These are phyloP conservation scores for Rhingia campestris DNA, from an alignment of 2,888 invertebrate species.

Conservation along the genomic window DNA sequence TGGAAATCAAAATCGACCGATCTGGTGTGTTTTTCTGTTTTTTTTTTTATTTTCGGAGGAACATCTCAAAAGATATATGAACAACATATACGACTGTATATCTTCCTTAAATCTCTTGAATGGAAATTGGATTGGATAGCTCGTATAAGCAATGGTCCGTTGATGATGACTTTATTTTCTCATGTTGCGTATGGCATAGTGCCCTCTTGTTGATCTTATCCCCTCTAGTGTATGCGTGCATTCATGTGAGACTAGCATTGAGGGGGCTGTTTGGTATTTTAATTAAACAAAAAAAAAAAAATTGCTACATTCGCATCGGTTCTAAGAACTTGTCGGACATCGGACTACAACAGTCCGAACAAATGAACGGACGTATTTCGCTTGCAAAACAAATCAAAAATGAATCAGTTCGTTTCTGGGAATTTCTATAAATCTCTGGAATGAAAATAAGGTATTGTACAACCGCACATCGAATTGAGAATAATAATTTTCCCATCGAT, in stretches of 20 bases:
- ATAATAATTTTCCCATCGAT: conserved; percentile 58
- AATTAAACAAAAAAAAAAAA: conserved; percentile 55
- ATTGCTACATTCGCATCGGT: conserved; percentile 32
- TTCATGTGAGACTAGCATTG: neutral
- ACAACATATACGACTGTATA: neutral
- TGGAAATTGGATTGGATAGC: conserved; percentile 24
- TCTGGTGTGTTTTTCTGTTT: neutral
- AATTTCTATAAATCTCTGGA: conserved; percentile 25
- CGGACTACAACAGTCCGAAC: neutral
- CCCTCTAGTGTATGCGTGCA: neutral
- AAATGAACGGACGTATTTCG: conserved; percentile 2
- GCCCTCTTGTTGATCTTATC: conserved; percentile 53
- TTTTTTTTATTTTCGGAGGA: neutral
- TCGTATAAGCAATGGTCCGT: conserved; percentile 31
- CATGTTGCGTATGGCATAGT: conserved; percentile 47
- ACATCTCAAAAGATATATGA: neutral
- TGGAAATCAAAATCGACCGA: conserved; percentile 44
- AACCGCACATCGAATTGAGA: conserved; percentile 21
- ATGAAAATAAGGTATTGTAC: conserved; percentile 46
- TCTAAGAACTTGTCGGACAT: conserved; percentile 40
- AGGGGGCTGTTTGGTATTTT: conserved; percentile 45
- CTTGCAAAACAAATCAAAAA: conserved; percentile 47
- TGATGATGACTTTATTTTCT: conserved; percentile 60
- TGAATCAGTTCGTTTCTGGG: conserved; percentile 39
- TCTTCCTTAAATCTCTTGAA: conserved; percentile 2